phyloP scores from a whole-genome alignment of 2,113 vertebrate species.

The Ariopsis seemanni region DNA sequence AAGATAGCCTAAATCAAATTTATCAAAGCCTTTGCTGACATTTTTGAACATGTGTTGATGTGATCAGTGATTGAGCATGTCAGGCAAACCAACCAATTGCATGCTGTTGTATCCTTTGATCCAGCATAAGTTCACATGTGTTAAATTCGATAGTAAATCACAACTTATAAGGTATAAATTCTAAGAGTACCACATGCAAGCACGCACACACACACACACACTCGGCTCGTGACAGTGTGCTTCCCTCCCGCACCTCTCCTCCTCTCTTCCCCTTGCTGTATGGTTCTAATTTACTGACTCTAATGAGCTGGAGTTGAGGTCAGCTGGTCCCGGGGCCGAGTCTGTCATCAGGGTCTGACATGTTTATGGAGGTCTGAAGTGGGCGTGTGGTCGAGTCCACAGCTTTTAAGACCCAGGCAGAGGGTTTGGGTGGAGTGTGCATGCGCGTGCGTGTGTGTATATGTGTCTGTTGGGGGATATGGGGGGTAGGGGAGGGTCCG shows the following conservation, averaged over 20 bases:
- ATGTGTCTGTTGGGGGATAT: conserved; percentile 42
- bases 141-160: conserved; percentile 16
- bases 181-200: conserved; percentile 17
- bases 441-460: conserved; percentile 48
- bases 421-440: conserved; percentile 71
- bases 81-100: neutral
- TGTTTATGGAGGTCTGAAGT: conserved; percentile 82
- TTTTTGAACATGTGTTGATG: neutral
- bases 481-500: conserved; percentile 69
- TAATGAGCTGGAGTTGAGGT: conserved; percentile 82
- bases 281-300: conserved; percentile 79
- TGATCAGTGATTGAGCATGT: conserved; percentile 8
- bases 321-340: conserved; percentile 74
- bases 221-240: conserved; percentile 12
- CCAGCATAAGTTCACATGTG: conserved; percentile 10
- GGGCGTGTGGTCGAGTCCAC: conserved; percentile 73
- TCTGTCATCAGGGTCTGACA: conserved; percentile 79
- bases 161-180: conserved; percentile 26
- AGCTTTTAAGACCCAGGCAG: conserved; percentile 70
- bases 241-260: conserved; percentile 36
- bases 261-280: conserved; percentile 63
- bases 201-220: conserved; percentile 20
- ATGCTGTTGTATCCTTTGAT: conserved; percentile 9
- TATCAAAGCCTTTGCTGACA: conserved; percentile 8
- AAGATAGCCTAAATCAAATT: neutral